A percentile compares a stretch with the other conserved stretches of the same genome.
Conservation (phyloP, 2,113 vertebrate genomes). For the Corythoichthys intestinalis region DNA sequence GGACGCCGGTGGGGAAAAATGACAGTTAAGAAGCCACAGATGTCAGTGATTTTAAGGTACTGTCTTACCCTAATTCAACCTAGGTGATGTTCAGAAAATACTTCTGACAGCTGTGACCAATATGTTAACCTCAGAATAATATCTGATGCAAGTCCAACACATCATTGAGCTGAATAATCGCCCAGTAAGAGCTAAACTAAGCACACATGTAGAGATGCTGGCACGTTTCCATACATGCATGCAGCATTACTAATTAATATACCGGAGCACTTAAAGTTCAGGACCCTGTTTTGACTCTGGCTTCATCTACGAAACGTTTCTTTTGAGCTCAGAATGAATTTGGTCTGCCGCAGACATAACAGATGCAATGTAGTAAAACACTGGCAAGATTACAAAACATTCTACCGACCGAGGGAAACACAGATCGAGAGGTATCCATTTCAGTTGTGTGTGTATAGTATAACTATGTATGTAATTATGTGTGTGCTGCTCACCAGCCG, state of each 20-base stretch:
- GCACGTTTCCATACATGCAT: not conserved
- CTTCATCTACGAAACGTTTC: constrained; percentile 33
- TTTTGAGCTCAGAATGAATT: constrained; percentile 44
- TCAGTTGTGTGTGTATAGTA: constrained; percentile 12
- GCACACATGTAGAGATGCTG: constrained; percentile 4
- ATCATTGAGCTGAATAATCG: constrained; percentile 5
- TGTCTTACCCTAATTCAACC: not conserved
- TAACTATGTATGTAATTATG: constrained; percentile 9
- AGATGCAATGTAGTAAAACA: constrained; percentile 42
- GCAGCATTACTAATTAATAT: constrained; percentile 23
- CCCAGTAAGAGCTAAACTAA: constrained; percentile 9
- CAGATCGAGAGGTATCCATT: constrained; percentile 7
- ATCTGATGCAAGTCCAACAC: not conserved
- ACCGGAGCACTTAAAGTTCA: constrained; percentile 34
- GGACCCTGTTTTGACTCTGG: constrained; percentile 22
- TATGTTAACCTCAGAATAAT: not conserved
- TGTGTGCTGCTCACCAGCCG: constrained; percentile 17
- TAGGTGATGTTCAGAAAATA: not conserved
- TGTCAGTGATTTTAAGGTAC: not conserved
- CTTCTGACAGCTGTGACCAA: not conserved
- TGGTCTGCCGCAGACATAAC: constrained; percentile 46
- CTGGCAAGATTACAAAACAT: constrained; percentile 38
- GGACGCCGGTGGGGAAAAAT: not conserved
- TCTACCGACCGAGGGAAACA: constrained; percentile 15
- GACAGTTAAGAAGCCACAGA: not conserved